Conservation (phyloP, 2,113 vertebrate species). For the Semnornis frantzii region DNA sequence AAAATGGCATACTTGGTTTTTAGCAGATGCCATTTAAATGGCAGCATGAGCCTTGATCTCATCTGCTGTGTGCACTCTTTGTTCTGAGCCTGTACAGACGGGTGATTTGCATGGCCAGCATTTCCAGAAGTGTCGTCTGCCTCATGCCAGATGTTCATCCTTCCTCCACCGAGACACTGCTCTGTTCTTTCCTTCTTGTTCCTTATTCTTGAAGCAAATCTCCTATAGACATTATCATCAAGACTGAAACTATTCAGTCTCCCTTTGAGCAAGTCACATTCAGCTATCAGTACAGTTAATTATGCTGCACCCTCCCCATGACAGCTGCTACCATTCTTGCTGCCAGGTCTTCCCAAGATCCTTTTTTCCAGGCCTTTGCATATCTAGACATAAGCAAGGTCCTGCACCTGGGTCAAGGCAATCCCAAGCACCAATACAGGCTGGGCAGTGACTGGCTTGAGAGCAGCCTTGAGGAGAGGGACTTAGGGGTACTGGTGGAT, state of each 20-base stretch:
- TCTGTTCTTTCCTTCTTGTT: constrained; percentile 24
- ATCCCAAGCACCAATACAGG: too few species aligned
- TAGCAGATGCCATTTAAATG: constrained; percentile 49
- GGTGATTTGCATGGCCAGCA: constrained; percentile 41
- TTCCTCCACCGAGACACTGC: constrained; percentile 33
- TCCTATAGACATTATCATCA: background rate
- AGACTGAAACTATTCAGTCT: background rate
- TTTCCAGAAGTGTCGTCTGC: constrained; percentile 50
- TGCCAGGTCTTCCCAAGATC: background rate
- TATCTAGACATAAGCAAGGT: background rate
- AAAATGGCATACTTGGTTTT: constrained; percentile 32
- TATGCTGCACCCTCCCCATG: background rate
- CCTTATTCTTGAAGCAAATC: background rate
- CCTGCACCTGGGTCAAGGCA: too few species aligned
- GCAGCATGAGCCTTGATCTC: constrained; percentile 25
- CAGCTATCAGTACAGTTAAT: background rate
- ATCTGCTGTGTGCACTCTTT: constrained; percentile 5
- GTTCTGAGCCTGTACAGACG: constrained; percentile 10
- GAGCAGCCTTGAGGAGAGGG: too few species aligned
- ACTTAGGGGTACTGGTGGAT: too few species aligned
- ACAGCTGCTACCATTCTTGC: background rate
- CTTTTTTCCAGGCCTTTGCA: background rate
- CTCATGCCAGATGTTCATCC: constrained; percentile 60
- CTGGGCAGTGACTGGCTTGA: too few species aligned
- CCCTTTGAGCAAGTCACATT: background rate